A percentile compares a stretch with the other conserved stretches of the same genome.
Conservation (phyloP, 2,113 vertebrate genomes). For the Hypanus sabinus region DNA sequence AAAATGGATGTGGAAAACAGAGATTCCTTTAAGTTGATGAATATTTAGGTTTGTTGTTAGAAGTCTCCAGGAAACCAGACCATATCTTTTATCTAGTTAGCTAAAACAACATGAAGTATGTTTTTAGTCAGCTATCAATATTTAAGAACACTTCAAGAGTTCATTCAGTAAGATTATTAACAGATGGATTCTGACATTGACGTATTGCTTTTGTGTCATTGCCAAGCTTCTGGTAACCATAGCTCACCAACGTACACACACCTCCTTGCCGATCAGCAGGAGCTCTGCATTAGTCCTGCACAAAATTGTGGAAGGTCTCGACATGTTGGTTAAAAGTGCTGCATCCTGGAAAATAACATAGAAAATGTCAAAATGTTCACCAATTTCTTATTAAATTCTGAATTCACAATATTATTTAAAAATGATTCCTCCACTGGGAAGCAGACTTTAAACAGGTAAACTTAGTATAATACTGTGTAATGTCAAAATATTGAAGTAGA, state of each 20-base stretch:
- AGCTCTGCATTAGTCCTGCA: conserved; percentile 45
- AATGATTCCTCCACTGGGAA: neutral
- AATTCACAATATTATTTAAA: neutral
- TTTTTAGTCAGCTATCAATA: neutral
- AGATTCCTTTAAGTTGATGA: neutral
- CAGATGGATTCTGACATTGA: neutral
- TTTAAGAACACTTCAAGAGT: neutral
- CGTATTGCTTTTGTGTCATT: neutral
- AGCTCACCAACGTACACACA: conserved; percentile 35
- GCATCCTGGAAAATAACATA: conserved; percentile 42
- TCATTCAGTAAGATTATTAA: neutral
- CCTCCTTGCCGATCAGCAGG: conserved; percentile 46
- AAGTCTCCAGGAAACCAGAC: neutral
- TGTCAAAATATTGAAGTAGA: too few relatives aligned
- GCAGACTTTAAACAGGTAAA: neutral
- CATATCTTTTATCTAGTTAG: neutral
- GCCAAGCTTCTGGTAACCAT: conserved; percentile 17
- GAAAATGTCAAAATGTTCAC: neutral
- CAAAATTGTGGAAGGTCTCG: conserved; percentile 40
- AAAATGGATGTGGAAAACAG: neutral
- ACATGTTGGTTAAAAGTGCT: conserved; percentile 41
- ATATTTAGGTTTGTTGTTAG: neutral
- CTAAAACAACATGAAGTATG: neutral
- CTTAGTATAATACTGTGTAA: too few relatives aligned
- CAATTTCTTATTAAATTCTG: too few relatives aligned